Base-by-base conservation (phyloP, 2,113 vertebrate genomes). In the Sprattus sprattus region DNA sequence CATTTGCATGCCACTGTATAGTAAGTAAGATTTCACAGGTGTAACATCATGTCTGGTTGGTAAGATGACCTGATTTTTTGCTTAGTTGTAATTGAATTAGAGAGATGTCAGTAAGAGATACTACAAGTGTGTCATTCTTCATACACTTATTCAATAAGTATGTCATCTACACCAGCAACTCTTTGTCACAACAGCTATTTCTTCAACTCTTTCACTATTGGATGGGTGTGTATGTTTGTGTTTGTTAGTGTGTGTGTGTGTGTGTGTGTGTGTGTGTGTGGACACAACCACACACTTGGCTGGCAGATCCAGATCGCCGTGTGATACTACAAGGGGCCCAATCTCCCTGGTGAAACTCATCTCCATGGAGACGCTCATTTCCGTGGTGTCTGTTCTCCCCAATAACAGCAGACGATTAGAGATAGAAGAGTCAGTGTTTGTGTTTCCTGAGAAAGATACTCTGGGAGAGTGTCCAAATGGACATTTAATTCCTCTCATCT, bases 151-250 rank as follows among this genome's bases (percentile, higher is more conserved):
- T 71, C 64, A 71, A 71, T 71, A 32, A n/a, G n/a, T n/a, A 22
- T 84, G 50, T 81, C 83, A 54, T 81, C 87, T 44, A 1, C 82
- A 54, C 64, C 18, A 64, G 57, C 47, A 57, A 46, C 45, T 80
- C 39, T 16, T 54, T 80, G 11, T 82, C 45, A 18, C 10, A 7
- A 54, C 18, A 75, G 82, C 46, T 86, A 87, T 90, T 90, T 82
- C 88, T 92, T 90, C 91, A 92, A 87, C 90, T 90, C 84, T 89
- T 92, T 90, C 90, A 92, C 89, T 57, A 45, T 81, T 46, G 83
- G 81, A 82, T 57, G 71, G 85, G 86, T 90, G 88, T 88, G 86
- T 82, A 89, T 90, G 39, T 39, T 88, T 87, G 87, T 91, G 90
- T 87, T 91, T 64, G 82, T 18, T 39, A 39, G 39, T 39, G 47